Evolutionary conservation across 2,113 vertebrate genomes (phyloP), one percentile per base, ranked within the genome.

Genomic region (Colinus virginianus): DNA sequence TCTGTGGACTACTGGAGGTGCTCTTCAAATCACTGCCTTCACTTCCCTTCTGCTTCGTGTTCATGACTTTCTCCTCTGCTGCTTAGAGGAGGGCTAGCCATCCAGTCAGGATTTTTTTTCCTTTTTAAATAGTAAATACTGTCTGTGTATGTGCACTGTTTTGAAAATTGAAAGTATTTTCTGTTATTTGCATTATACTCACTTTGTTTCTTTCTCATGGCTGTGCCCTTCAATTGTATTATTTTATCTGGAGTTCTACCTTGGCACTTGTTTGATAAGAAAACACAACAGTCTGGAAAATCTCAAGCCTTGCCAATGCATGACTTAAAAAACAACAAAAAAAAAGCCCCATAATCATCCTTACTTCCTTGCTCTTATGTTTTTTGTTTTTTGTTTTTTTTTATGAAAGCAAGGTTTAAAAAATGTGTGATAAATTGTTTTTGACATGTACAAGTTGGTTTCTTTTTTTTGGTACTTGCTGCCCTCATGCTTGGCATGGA

Each of bases 181-280:
- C 30, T 58, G 2, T 0, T 32, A 7, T 34, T 78, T 66, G 43
- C 38, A n/a, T 58, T 69, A 1, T 38, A 11, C 16, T 25, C 34
- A 3, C 1, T 64, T 42, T 0, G 0, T 42, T 15, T 75, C 51
- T 25, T 75, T 89, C 62, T 70, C 28, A 25, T 22, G 49, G 3
- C 8, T 14, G 25, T 53, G n/a, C 42, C 46, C 42, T 87, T 87
- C 78, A 66, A 63, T 82, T 64, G 72, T 81, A 51, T n/a, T 56
- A 11, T 26, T 76, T 59, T 48, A 78, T 11, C 7, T 48, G 14
- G 4, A 61, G 10, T 77, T 67, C 23, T 80, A 4, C 17, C 25
- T 5, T 67, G 53, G 2, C 36, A 14, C 40, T 51, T 55, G 19
- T 1, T 38, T 28, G 7, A 26, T 8, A 74, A 88, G 43, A 74